These are phyloP conservation scores for Euthynnus affinis DNA, from an alignment of 2,797 vertebrate genomes.

Conservation along the genomic window DNA sequence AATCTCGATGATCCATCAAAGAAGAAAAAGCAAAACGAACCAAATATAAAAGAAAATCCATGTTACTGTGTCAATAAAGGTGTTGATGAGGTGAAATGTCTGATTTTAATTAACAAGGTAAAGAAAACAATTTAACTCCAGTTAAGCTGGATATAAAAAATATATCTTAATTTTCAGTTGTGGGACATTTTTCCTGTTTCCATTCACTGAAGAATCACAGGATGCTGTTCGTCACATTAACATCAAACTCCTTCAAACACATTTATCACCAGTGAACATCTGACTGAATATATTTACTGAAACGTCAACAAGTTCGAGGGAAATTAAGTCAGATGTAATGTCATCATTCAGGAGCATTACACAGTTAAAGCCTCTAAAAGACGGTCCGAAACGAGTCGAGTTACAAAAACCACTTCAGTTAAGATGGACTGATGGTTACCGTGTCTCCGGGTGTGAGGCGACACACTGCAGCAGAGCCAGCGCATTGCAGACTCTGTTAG, in stretches of 20 bases:
- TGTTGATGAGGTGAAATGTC: too few species aligned
- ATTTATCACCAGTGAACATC: neutral
- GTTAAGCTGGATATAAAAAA: too few species aligned
- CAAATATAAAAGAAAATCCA: too few species aligned
- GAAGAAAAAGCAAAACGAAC: too few species aligned
- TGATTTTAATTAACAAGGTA: too few species aligned
- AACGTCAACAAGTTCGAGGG: neutral
- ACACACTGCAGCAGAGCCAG: conserved; percentile 97
- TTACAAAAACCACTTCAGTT: neutral
- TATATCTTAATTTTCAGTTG: too few species aligned
- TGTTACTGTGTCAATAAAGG: too few species aligned
- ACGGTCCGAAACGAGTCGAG: neutral
- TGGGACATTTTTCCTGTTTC: too few species aligned
- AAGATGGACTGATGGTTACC: conserved; percentile 79
- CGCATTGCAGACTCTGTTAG: conserved; percentile 98
- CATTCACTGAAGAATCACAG: too few species aligned
- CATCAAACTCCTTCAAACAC: neutral
- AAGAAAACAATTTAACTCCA: too few species aligned
- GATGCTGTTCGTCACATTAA: neutral
- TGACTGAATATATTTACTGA: neutral
- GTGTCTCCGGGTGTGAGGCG: conserved; percentile 97
- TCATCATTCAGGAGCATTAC: too few species aligned
- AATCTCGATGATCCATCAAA: too few species aligned
- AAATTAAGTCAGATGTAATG: neutral
- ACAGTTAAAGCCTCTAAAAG: neutral